Evolutionary conservation across 2,888 invertebrate species (phyloP), one percentile per base, ranked within the genome.

Genomic region (Malthinus seriepunctatus): DNA sequence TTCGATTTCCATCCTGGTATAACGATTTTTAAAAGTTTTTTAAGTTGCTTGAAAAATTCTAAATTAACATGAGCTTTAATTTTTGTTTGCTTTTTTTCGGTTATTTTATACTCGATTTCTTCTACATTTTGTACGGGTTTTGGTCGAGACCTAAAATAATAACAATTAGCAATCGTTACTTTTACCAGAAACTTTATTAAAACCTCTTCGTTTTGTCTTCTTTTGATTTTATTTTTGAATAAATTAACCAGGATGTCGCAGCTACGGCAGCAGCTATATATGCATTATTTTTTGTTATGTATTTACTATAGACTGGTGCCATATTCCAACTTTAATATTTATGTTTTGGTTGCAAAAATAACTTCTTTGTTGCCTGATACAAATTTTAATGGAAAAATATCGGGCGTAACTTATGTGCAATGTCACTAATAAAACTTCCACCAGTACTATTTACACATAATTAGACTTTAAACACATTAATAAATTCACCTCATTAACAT

Each of bases 301-400:
- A 80, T 84, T 89, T 91, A 79, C 91, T 91, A 65, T 89, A 82
- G 75, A 83, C 84, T 67, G 89, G 90, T 68, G 91, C 90, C 91
- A 91, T 90, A 9, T 11, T 38, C n/a, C 33, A 2, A 23, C 5
- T 23, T 23, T 23, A 23, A 23, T 23, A 23, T 23, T 23, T 23
- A 23, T 5, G 23, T 23, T n/a, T n/a, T 23, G 3, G 7, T 23
- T 3, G 23, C 23, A 23, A 23, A 23, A 23, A 23, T 23, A 23
- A 23, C 23, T 23, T 23, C 3, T 23, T 23, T 23, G 5, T 23
- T 23, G 5, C 23, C 23, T 23, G 2, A 5, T 5, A 23, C 2
- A 23, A 23, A 23, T 5, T 23, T 23, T 23, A 23, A 23, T 2
- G 23, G 5, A 23, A 23, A 3, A 23, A 23, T 3, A 23, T 23